Base-by-base conservation (phyloP, 1,140 invertebrate genomes). In the Ladona fulva region DNA sequence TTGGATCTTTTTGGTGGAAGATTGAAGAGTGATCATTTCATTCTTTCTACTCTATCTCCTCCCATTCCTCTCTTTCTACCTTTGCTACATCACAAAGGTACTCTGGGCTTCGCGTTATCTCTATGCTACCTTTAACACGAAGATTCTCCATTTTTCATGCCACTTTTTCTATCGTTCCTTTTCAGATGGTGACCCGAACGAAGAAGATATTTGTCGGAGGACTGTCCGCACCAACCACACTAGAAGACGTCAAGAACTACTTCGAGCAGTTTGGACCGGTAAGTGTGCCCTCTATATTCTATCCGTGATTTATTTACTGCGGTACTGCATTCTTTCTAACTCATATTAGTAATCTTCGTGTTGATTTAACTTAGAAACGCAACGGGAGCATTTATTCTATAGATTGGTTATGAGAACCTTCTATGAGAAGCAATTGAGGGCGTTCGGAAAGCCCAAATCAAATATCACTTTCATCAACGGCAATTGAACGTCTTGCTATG, bases 121-220 rank as follows among this genome's bases (percentile, higher is more conserved):
- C 29, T 37, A 37, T 19, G 52, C 52, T 66, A 22, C 52, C 52
- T 66, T 22, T 66, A 22, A 12, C 3, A 66, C n/a, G n/a, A n/a
- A n/a, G 5, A 66, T 12, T 66, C 52, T 22, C n/a, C 3, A 66
- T 66, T 66, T 66, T 12, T 66, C 52, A 66, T 66, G 52, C 52
- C 1, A 0, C 0, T 59, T 77, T 80, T 76, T 76, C 77, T 10
- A 81, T 81, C 82, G 82, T 83, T 82, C 84, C 78, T 92, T 93
- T 66, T 42, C 91, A 99, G 97, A 98, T 99, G 97, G 97, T 99
- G 86, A 99, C 97, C 87, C 94, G 96, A 90, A 99, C 98, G 89
- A 99, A 99, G 92, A 99, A 99, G 91, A 99, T 99, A 89, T 99
- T 99, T 89, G 97, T 99, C 85, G 98, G 98, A 82, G 98, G 98